phyloP scores from a whole-genome alignment of 2,888 invertebrate genomes.

The Drosophila emarginata region DNA sequence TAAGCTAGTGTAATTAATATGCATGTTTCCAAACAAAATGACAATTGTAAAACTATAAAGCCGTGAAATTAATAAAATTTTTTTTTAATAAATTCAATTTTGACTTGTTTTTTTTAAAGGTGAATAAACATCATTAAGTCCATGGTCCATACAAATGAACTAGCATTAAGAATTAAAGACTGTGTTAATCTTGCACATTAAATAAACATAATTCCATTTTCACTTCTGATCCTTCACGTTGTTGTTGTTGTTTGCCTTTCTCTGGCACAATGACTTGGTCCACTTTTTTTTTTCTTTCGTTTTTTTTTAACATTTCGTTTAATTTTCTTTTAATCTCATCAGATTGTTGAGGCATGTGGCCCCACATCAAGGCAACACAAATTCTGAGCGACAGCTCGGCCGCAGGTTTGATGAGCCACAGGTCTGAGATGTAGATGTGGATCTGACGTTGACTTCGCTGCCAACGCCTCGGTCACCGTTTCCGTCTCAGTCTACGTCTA shows the following conservation, averaged over 20 bases:
- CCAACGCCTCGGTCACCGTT: conserved; percentile 1
- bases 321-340: conserved; percentile 70
- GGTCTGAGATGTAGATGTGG: conserved; percentile 15
- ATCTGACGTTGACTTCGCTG: conserved; percentile 23
- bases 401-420: conserved; percentile 48
- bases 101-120: background rate
- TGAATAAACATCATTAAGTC: background rate
- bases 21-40: background rate
- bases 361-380: conserved; percentile 34
- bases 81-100: background rate
- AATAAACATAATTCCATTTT: conserved; percentile 60
- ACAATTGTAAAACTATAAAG: background rate
- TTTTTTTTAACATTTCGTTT: conserved; percentile 54
- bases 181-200: conserved; percentile 57
- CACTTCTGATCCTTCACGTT: conserved; percentile 36
- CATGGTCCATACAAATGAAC: conserved; percentile 7
- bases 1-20: background rate
- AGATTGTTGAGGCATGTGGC: conserved; percentile 58
- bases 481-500: background rate
- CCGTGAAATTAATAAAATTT: conserved; percentile 1
- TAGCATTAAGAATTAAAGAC: conserved; percentile 63
- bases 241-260: conserved; percentile 13
- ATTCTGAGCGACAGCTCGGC: conserved; percentile 44
- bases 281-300: conserved; percentile 5
- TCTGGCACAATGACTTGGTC: conserved; percentile 1